Evolutionary conservation across 2,113 vertebrate genomes (phyloP).

Genomic region (Nannobrachium achirus): DNA sequence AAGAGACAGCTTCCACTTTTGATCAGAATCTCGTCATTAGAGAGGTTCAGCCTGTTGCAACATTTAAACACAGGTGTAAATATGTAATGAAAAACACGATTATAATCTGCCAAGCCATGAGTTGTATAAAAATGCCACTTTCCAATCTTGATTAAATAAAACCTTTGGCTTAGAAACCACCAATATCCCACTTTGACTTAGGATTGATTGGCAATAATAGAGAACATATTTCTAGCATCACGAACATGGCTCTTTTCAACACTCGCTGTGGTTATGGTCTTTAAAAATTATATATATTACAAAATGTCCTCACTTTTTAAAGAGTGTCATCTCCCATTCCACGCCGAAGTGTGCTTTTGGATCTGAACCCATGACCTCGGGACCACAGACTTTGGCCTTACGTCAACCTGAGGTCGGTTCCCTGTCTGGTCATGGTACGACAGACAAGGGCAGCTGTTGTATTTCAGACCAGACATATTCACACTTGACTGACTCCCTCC

Average conservation of each 20-base stretch:
- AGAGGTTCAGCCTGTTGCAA: no score
- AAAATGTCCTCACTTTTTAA: neutral
- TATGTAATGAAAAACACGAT: neutral
- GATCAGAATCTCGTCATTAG: no score
- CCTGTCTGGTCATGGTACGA: constrained; percentile 43
- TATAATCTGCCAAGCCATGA: no score
- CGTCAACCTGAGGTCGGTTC: constrained; percentile 60
- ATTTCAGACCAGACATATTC: constrained; percentile 60
- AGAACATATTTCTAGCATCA: constrained; percentile 7
- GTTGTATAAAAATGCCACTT: no score
- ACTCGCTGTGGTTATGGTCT: neutral
- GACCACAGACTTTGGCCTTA: constrained; percentile 43
- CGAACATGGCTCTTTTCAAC: neutral
- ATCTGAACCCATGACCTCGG: constrained; percentile 58
- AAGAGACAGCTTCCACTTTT: no score
- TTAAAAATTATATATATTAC: neutral
- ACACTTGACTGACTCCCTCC: constrained; percentile 68
- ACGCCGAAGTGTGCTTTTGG: constrained; percentile 4
- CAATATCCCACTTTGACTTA: neutral
- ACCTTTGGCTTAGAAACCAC: neutral
- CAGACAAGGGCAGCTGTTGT: constrained; percentile 79
- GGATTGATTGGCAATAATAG: constrained; percentile 3
- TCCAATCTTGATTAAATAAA: neutral
- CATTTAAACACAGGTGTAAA: neutral
- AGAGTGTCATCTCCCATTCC: constrained; percentile 37